These are phyloP conservation scores for Megaptera novaeangliae DNA, from an alignment of 2,113 vertebrate species.

Conservation along the genomic window DNA sequence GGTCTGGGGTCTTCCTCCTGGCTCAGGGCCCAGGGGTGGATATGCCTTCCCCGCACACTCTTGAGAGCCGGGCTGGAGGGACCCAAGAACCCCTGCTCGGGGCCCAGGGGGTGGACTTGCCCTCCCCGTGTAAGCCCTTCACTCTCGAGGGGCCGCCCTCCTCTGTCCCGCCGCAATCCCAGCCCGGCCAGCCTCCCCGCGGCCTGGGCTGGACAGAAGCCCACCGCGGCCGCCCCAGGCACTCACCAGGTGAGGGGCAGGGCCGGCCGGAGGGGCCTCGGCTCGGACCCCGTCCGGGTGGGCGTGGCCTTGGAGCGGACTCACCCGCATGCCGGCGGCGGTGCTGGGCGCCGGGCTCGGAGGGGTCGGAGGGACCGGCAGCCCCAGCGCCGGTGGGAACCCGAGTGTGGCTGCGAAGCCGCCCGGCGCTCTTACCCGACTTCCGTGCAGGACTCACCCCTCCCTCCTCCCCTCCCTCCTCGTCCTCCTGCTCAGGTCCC, in stretches of 20 bases:
- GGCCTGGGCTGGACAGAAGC: background rate
- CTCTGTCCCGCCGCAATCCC: background rate
- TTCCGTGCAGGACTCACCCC: conserved; percentile 68
- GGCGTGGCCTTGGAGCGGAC: accelerated
- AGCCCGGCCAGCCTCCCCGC: background rate
- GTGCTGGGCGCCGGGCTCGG: accelerated
- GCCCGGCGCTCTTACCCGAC: background rate
- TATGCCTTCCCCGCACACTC: background rate
- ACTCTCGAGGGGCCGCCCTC: background rate
- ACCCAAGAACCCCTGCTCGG: background rate
- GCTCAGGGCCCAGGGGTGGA: too few relatives aligned
- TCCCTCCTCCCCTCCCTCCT: background rate
- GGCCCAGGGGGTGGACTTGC: background rate
- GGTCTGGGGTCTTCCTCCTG: accelerated
- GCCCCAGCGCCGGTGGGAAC: accelerated
- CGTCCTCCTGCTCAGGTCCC: background rate
- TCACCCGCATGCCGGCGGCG: conserved; percentile 75
- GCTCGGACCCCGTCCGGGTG: background rate
- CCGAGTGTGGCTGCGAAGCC: accelerated
- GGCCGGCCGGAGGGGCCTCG: accelerated
- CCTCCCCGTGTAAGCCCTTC: background rate
- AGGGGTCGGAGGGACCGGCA: accelerated
- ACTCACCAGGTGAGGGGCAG: background rate
- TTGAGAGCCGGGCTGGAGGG: too few relatives aligned
- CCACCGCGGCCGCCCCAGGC: background rate